These are phyloP conservation scores for Xanthia icteritia DNA, from an alignment of 2,888 invertebrate species.

Conservation along the genomic window DNA sequence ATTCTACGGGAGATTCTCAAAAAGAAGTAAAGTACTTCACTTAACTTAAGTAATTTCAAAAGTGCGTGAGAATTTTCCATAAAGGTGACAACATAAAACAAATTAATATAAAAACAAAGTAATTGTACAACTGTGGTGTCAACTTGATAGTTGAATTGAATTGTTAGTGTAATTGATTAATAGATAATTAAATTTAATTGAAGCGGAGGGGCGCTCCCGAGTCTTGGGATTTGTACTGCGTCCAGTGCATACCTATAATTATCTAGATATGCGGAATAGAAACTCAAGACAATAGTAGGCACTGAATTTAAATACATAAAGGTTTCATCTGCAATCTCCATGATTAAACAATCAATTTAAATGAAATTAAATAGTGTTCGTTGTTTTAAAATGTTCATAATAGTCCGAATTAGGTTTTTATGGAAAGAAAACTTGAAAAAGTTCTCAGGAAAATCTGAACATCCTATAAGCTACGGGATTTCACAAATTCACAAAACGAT, in stretches of 20 bases:
- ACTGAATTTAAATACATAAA: background rate
- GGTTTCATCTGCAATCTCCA: background rate
- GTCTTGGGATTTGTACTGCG: constrained; percentile 29
- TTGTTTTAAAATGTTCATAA: background rate
- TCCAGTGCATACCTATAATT: background rate
- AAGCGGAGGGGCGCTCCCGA: constrained; percentile 7
- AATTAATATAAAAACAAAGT: constrained; percentile 12
- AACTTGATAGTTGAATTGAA: constrained; percentile 39
- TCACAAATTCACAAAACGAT: background rate
- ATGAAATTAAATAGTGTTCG: background rate
- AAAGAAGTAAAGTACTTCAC: background rate
- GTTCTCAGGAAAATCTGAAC: no score
- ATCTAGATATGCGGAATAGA: background rate
- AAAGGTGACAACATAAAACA: background rate
- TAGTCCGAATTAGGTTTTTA: no score
- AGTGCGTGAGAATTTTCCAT: background rate
- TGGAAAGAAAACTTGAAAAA: no score
- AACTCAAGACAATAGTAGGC: background rate
- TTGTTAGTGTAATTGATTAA: constrained; percentile 52
- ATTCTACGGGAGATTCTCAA: no score
- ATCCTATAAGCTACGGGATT: background rate
- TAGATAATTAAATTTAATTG: constrained; percentile 56
- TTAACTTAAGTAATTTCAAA: background rate
- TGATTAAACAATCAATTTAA: background rate
- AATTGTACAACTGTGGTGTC: background rate